Percentiles rank a stretch among this genome's conserved stretches.
Evolutionary conservation across 2,888 invertebrate genomes (phyloP).

Genomic region (Aethes cnicana): DNA sequence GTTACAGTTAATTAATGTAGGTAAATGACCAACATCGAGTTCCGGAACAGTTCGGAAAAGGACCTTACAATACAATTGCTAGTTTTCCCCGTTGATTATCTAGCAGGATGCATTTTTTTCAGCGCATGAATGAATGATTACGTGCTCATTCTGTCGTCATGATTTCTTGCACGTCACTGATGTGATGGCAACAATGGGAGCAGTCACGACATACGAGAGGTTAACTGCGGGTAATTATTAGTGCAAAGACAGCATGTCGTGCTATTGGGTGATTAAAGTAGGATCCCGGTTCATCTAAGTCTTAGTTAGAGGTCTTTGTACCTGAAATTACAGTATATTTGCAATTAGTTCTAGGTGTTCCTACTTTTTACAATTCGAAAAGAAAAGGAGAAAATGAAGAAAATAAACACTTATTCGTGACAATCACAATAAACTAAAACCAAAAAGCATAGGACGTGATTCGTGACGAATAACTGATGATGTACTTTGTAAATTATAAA

Average conservation of each 20-base stretch:
- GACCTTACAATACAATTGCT: not conserved
- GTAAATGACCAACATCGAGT: conserved; percentile 74
- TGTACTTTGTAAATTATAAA: too few species aligned
- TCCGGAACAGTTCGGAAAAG: conserved; percentile 45
- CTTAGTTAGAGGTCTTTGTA: not conserved
- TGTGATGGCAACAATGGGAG: conserved; percentile 57
- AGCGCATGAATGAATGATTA: conserved; percentile 58
- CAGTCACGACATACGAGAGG: conserved; percentile 53
- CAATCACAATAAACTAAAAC: too few species aligned
- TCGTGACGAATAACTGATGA: too few species aligned
- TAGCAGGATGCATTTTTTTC: conserved; percentile 57
- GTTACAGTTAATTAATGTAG: conserved; percentile 72
- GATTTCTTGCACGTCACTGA: conserved; percentile 68
- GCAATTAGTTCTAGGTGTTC: too few species aligned
- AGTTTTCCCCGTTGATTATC: conserved; percentile 46
- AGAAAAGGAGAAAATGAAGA: too few species aligned
- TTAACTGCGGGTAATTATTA: conserved; percentile 22
- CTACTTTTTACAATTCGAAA: too few species aligned
- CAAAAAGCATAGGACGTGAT: too few species aligned
- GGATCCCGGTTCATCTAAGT: conserved; percentile 8
- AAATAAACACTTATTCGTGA: too few species aligned
- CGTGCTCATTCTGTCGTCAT: conserved; percentile 62
- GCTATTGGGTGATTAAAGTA: conserved; percentile 34
- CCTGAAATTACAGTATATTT: not conserved
- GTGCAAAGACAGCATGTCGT: conserved; percentile 37